phyloP scores from a whole-genome alignment of 2,888 invertebrate genomes.

The Melolontha melolontha region DNA sequence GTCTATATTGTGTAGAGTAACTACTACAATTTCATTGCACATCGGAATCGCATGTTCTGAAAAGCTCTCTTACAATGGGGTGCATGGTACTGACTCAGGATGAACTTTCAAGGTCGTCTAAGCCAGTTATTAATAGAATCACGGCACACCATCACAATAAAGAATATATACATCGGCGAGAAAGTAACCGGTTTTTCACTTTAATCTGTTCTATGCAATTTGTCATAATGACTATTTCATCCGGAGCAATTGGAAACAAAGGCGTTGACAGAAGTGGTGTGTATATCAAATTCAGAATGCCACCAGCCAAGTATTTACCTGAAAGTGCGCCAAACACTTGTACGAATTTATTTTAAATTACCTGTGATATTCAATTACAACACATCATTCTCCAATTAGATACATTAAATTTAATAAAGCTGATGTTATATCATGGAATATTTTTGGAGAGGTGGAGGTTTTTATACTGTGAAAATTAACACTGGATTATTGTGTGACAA shows the following conservation, averaged over 20 bases:
- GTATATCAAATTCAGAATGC: slow-evolving; percentile 1
- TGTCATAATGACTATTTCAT: slow-evolving; percentile 45
- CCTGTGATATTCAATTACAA: slow-evolving; percentile 19
- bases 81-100: slow-evolving; percentile 48
- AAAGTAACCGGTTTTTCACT: slow-evolving; percentile 40
- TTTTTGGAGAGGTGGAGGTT: too few species aligned
- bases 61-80: slow-evolving; percentile 28
- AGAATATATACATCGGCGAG: slow-evolving; percentile 41
- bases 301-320: not conserved
- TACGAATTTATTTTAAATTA: slow-evolving; percentile 5
- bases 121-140: slow-evolving; percentile 50
- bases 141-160: slow-evolving; percentile 42
- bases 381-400: not conserved
- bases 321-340: not conserved
- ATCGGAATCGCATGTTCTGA: not conserved
- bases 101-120: slow-evolving; percentile 52
- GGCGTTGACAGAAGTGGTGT: not conserved
- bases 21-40: not conserved
- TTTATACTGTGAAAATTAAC: too few species aligned
- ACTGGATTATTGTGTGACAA: too few species aligned
- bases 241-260: slow-evolving; percentile 4
- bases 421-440: not conserved
- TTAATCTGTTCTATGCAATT: slow-evolving; percentile 47
- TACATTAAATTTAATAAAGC: slow-evolving; percentile 21
- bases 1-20: not conserved